These are phyloP conservation scores for Seriola dumerili DNA, from an alignment of 2,113 vertebrate species.

Conservation along the genomic window DNA sequence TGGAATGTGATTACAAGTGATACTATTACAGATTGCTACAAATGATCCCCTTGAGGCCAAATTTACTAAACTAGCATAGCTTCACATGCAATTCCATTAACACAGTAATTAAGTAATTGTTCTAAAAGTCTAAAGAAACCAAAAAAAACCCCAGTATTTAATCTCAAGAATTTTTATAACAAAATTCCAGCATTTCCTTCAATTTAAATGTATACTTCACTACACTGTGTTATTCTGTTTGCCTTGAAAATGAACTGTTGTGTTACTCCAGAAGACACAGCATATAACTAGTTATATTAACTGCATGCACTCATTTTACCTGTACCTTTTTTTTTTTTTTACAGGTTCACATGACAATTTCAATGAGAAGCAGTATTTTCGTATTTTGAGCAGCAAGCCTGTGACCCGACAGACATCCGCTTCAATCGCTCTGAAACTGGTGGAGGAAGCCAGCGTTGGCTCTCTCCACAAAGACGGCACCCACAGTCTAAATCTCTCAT, in stretches of 20 bases:
- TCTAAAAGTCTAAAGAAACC: neutral
- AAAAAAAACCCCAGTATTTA: neutral
- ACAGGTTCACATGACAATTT: neutral
- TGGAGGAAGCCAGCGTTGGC: slow-evolving; percentile 20
- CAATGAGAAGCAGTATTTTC: slow-evolving; percentile 1
- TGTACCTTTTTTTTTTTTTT: neutral
- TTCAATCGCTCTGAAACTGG: slow-evolving; percentile 13
- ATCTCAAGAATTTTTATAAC: neutral
- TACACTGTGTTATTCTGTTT: neutral
- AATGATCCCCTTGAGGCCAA: neutral
- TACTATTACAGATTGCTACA: neutral
- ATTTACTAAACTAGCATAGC: neutral
- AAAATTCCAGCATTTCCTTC: neutral
- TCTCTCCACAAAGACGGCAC: slow-evolving; percentile 20
- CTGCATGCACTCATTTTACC: neutral
- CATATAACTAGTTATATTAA: neutral
- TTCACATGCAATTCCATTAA: neutral
- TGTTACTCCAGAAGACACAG: neutral
- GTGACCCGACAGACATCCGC: neutral
- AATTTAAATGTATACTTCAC: neutral
- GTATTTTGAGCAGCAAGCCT: slow-evolving; percentile 7
- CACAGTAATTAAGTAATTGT: neutral
- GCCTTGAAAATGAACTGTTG: neutral
- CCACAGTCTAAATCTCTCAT: slow-evolving; percentile 13
- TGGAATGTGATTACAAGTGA: slow-evolving; percentile 2